Conservation (phyloP, 1,140 invertebrate species). For the Mactra quadrangularis region DNA sequence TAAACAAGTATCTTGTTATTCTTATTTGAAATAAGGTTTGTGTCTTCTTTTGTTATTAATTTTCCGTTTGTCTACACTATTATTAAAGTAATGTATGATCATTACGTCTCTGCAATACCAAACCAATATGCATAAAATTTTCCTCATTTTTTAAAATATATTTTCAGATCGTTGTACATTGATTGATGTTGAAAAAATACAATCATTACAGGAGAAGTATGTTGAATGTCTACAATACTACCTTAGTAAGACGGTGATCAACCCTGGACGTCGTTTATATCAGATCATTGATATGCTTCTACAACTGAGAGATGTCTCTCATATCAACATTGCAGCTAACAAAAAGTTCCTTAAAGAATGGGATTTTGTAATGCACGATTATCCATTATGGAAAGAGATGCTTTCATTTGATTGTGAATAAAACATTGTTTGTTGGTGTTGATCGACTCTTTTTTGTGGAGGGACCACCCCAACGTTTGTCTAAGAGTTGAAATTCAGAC, state of each 20-base stretch:
- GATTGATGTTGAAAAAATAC: conserved; percentile 38
- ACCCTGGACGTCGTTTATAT: conserved; percentile 32
- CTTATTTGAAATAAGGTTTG: too few species aligned
- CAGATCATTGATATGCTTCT: conserved; percentile 30
- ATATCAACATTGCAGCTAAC: conserved; percentile 49
- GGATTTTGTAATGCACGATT: conserved; percentile 61
- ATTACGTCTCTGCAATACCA: too few species aligned
- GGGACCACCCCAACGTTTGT: too few species aligned
- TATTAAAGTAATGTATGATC: too few species aligned
- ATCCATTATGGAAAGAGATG: conserved; percentile 61
- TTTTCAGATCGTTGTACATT: conserved; percentile 57
- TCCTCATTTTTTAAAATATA: too few species aligned
- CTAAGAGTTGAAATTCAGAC: too few species aligned
- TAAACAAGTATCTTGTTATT: too few species aligned
- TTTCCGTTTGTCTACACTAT: too few species aligned
- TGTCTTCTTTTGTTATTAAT: too few species aligned
- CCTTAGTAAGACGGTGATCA: not conserved
- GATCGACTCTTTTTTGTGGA: too few species aligned
- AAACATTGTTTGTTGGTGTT: too few species aligned
- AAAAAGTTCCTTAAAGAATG: conserved; percentile 52
- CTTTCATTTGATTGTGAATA: conserved; percentile 52
- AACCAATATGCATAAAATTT: too few species aligned
- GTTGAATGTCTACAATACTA: conserved; percentile 54
- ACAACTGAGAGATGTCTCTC: conserved; percentile 8
- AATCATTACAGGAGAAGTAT: conserved; percentile 46